Base-by-base conservation (phyloP, 2,888 invertebrate genomes). In the Augiades crinisus region DNA sequence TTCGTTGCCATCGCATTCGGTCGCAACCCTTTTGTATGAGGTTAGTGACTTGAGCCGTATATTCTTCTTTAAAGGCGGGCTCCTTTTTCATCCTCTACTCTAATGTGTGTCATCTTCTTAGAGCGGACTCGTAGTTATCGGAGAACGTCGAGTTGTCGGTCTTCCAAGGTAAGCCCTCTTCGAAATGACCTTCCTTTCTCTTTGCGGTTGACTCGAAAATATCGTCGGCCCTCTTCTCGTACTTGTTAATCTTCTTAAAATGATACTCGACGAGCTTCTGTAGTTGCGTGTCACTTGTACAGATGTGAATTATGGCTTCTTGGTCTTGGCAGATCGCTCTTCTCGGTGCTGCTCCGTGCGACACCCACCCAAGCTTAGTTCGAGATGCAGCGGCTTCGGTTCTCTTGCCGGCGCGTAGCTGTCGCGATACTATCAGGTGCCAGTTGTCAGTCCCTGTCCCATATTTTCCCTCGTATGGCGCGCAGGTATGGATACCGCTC, bases 371-470 rank as follows among this genome's bases (percentile, higher is more conserved):
- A 1, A 43, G 44, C 22, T 22, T 16, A 2, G 50, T 50, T 1
- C 27, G 16, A 2, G 50, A 51, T 19, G 50, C 50, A n/a, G 37
- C 44, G 3, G 50, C 44, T 19, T 44, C 14, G 12, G 14, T 36
- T 5, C 8, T 36, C 3, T 30, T 17, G n/a, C 50, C 43, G 5
- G 14, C 24, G 3, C 21, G 22, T 6, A 44, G 19, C 19, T 34
- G 16, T 16, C 43, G 13, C 8, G 50, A 36, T 2, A 43, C 21
- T 6, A 51, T 43, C 1, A 44, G 19, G 21, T 45, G 34, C 40
- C 49, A 50, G 22, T 37, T 30, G 34, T 43, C 24, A 33, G 33
- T 14, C 3, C 33, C 33, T 33, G 14, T 33, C 14, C 19, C 19
- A 19, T 2, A 36, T 36, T 5, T 36, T 36, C 24, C n/a, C 3